Percentiles rank a stretch among this genome's conserved stretches.
Conservation (phyloP, 2,113 vertebrate genomes). For the Melanocharis versteri region DNA sequence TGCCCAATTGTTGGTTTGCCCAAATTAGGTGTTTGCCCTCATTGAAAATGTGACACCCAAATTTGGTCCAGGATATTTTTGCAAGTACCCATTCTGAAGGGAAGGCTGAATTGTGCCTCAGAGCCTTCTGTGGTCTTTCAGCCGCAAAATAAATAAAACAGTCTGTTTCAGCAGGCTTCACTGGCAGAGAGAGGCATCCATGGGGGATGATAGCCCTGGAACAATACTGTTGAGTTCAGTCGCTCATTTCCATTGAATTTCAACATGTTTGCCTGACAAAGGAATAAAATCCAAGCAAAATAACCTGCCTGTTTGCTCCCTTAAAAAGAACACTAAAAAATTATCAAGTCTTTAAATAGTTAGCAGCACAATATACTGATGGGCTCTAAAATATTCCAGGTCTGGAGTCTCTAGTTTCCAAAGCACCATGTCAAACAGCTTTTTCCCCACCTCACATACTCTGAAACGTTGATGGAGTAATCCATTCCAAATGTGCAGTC, state of each 20-base stretch:
- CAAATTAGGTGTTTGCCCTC: background rate
- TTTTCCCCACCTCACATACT: conserved; percentile 33
- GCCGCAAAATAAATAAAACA: background rate
- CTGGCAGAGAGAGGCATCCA: background rate
- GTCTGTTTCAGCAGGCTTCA: background rate
- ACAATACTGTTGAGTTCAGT: background rate
- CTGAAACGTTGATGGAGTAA: background rate
- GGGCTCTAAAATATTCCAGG: background rate
- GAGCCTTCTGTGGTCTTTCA: background rate
- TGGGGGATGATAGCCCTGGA: background rate
- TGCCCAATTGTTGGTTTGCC: background rate
- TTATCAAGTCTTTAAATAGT: background rate
- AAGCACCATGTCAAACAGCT: background rate
- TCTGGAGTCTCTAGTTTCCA: background rate
- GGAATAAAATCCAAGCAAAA: conserved; percentile 58
- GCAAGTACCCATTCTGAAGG: background rate
- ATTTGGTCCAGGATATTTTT: background rate
- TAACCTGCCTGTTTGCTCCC: background rate
- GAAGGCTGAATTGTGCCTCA: background rate
- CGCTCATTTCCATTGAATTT: background rate
- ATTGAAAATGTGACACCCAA: background rate
- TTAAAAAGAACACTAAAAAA: conserved; percentile 21
- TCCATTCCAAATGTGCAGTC: background rate
- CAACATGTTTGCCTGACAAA: background rate
- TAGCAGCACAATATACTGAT: background rate